Conservation (phyloP, 2,888 invertebrate genomes). For the Silvanus unidentatus region DNA sequence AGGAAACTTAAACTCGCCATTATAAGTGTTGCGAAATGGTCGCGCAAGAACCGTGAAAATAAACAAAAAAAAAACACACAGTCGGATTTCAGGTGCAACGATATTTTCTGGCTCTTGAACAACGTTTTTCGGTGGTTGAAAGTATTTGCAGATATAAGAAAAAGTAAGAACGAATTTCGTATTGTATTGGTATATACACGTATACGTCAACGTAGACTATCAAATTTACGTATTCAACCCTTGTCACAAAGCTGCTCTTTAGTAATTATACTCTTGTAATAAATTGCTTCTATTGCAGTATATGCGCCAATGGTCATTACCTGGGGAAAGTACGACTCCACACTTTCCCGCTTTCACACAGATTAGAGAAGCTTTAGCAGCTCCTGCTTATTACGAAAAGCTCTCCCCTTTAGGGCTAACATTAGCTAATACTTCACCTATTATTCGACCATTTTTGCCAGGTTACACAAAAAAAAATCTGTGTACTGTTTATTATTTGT, state of each 20-base stretch:
- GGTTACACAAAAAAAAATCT: no score
- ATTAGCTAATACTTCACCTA: no score
- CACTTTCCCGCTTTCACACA: conserved; percentile 15
- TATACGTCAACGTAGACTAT: conserved; percentile 11
- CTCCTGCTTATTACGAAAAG: conserved; percentile 13
- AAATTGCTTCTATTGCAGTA: conserved; percentile 20
- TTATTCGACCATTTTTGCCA: no score
- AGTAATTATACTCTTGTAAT: conserved; percentile 23
- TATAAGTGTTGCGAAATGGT: no score
- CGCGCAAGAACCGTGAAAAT: no score
- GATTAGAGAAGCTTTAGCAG: conserved; percentile 16
- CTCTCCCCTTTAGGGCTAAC: neutral
- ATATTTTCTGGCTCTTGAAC: no score
- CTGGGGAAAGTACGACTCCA: conserved; percentile 20
- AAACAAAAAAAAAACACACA: no score
- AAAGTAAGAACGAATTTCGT: no score
- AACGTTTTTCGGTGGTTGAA: no score
- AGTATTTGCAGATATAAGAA: no score
- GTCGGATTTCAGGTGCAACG: no score
- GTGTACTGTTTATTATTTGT: no score
- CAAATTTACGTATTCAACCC: conserved; percentile 16
- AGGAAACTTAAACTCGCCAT: conserved; percentile 10
- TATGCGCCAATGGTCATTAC: conserved; percentile 23
- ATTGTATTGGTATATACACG: conserved; percentile 5
- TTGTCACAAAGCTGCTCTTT: conserved; percentile 16